A percentile compares a stretch with the other conserved stretches of the same genome.
These are phyloP conservation scores for Python bivittatus DNA, from an alignment of 2,113 vertebrate species.

Conservation along the genomic window DNA sequence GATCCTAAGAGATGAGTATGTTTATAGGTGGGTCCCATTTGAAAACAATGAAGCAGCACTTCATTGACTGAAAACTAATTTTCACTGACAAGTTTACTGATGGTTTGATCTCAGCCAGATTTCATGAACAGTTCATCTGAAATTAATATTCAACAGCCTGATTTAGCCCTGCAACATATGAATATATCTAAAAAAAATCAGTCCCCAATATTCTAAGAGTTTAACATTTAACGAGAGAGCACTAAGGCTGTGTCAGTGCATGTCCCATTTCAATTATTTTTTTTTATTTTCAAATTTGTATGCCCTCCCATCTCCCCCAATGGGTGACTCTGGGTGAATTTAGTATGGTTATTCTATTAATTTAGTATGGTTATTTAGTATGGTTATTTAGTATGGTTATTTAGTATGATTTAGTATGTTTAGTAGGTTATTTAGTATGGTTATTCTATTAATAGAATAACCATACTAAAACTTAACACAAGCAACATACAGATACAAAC, in stretches of 20 bases:
- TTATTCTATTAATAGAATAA: background rate
- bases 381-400: too few species aligned
- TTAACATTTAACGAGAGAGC: background rate
- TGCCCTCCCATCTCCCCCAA: too few species aligned
- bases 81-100: background rate
- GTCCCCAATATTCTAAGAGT: background rate
- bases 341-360: too few species aligned
- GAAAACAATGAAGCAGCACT: too few species aligned
- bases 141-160: background rate
- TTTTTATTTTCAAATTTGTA: too few species aligned
- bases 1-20: background rate
- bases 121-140: background rate
- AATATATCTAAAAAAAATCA: background rate
- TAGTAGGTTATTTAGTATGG: too few species aligned
- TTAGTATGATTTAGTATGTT: too few species aligned
- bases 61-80: too few species aligned
- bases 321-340: too few species aligned
- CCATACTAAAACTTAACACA: background rate
- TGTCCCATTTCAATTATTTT: background rate
- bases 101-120: background rate
- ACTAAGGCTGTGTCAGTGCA: background rate
- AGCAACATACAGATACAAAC: background rate
- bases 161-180: background rate
- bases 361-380: too few species aligned
- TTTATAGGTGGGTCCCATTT: too few species aligned